phyloP scores from a whole-genome alignment of 2,797 vertebrate species.

The Tamandua tetradactyla region DNA sequence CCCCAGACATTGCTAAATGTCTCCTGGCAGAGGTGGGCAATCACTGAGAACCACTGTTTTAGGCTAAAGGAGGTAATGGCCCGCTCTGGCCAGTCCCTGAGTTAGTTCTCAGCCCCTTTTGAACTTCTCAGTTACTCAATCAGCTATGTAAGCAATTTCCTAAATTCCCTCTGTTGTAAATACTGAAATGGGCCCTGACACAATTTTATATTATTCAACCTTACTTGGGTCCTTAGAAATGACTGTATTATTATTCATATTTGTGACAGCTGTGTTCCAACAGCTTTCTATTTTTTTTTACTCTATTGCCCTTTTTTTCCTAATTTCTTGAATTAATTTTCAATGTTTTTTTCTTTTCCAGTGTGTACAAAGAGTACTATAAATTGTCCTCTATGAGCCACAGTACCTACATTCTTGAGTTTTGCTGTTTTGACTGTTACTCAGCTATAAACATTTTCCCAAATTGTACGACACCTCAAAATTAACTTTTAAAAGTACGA shows the following conservation, averaged over 20 bases:
- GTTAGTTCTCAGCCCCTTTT: neutral
- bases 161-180: neutral
- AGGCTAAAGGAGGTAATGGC: neutral
- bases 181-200: neutral
- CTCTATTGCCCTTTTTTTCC: neutral
- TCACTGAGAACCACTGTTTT: neutral
- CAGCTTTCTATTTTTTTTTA: neutral
- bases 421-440: neutral
- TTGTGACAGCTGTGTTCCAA: neutral
- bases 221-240: neutral
- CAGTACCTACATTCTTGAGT: neutral
- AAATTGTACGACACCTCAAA: neutral
- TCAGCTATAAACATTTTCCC: neutral
- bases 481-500: neutral
- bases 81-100: neutral
- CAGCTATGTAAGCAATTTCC: neutral
- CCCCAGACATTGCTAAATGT: neutral
- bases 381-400: neutral
- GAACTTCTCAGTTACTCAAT: neutral
- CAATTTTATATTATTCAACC: neutral
- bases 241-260: neutral
- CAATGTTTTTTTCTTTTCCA: neutral
- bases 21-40: rapidly evolving
- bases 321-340: neutral
- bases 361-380: neutral